Evolutionary conservation across 2,888 invertebrate species (phyloP), one percentile per base, ranked within the genome.

Genomic region (Pandemis cinnamomeana): DNA sequence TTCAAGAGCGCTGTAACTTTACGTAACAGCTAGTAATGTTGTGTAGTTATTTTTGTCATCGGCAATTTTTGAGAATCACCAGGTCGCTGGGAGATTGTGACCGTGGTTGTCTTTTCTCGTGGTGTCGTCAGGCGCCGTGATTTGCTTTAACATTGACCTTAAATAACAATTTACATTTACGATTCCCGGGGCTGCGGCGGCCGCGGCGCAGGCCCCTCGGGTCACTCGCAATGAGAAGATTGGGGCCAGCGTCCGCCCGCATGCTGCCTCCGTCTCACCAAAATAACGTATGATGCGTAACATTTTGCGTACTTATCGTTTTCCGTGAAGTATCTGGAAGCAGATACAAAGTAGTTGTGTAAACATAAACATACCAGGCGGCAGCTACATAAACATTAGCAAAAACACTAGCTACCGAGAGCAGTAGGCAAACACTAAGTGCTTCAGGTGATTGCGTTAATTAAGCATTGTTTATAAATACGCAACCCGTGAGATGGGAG

Each of bases 181-280:
- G 84, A 86, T 85, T 84, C 81, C 83, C 79, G 82, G 82, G 83
- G 79, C 81, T 77, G 80, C 76, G 77, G 75, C 80, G 81, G 77
- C 81, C 78, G 78, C 61, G 80, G 79, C 79, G 79, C 79, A 78
- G 67, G 72, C 71, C 78, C 80, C 83, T 84, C 84, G 86, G 88
- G 87, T 87, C 89, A 87, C 80, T 79, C 87, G 82, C 87, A 90
- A 91, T 89, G 86, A 91, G 85, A 89, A 91, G 89, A 91, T 91
- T 90, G 86, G 86, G 78, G 77, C 81, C 81, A 80, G 84, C 87
- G 89, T 89, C 89, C 88, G 89, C 86, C 87, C 84, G 86, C 81
- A 84, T 83, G 77, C 55, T 70, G 70, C 68, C 72, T 75, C 76
- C 78, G 71, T 27, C 58, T 48, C 70, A 7, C 67, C 73, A 63